phyloP scores from a whole-genome alignment of 1,140 invertebrate species.

The Ceratitis capitata region DNA sequence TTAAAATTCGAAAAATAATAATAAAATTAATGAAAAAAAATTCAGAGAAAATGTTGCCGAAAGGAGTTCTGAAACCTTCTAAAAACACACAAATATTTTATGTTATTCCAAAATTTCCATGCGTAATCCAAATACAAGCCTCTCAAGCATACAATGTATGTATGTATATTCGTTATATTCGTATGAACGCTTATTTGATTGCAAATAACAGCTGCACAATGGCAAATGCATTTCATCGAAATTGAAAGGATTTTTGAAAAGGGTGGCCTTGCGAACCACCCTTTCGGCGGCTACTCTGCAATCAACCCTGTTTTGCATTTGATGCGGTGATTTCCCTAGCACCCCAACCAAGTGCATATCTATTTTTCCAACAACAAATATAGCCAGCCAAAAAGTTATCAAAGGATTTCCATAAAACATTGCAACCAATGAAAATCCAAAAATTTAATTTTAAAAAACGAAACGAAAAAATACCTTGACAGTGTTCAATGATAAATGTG shows the following conservation, averaged over 20 bases:
- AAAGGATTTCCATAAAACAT: neutral
- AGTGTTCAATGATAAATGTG: neutral
- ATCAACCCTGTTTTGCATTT: slow-evolving; percentile 32
- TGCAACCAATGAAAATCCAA: slow-evolving; percentile 23
- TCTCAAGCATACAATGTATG: no score
- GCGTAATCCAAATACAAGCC: no score
- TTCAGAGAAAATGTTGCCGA: neutral
- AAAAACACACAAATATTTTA: neutral
- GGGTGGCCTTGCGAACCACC: slow-evolving; percentile 21
- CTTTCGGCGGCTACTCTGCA: neutral
- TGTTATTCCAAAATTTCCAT: neutral
- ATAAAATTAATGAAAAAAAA: no score
- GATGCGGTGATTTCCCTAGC: neutral
- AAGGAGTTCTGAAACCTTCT: neutral
- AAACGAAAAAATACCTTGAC: neutral
- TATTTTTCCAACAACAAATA: neutral
- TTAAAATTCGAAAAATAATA: no score
- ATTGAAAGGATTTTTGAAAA: slow-evolving; percentile 6
- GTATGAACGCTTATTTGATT: neutral
- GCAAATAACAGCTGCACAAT: slow-evolving; percentile 1
- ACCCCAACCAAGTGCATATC: neutral
- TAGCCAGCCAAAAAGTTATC: neutral
- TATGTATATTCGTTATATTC: no score
- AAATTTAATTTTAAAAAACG: neutral
- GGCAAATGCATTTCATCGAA: slow-evolving; percentile 11